These are phyloP conservation scores for Numida meleagris DNA, from an alignment of 2,113 vertebrate species.

Conservation along the genomic window DNA sequence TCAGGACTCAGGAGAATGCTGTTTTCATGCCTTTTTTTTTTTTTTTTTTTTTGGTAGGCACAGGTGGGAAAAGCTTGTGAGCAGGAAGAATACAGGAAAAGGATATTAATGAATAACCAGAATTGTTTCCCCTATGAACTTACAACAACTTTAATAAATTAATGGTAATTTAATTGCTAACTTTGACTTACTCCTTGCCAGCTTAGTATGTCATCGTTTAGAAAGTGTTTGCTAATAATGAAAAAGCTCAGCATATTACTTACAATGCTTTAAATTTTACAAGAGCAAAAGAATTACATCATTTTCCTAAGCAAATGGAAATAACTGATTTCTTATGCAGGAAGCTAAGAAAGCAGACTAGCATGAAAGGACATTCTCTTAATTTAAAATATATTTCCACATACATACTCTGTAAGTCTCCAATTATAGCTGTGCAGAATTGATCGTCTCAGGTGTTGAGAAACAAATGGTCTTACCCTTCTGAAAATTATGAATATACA, in stretches of 20 bases:
- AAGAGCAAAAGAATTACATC: neutral
- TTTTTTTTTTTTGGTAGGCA: neutral
- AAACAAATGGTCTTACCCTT: neutral
- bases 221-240: neutral
- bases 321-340: neutral
- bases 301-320: neutral
- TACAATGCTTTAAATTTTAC: neutral
- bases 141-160: neutral
- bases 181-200: constrained; percentile 10
- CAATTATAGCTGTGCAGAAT: neutral
- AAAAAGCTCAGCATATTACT: neutral
- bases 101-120: neutral
- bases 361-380: neutral
- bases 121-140: constrained; percentile 1
- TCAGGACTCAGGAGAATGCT: neutral
- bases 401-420: neutral
- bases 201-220: neutral
- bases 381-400: neutral
- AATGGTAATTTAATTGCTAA: neutral
- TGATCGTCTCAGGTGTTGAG: neutral
- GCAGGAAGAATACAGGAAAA: neutral
- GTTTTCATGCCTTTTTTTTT: neutral
- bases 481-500: neutral
- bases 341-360: neutral
- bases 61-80: neutral